Evolutionary conservation across 2,113 vertebrate species (phyloP), one percentile per base, ranked within the genome.

Genomic region (Urocynchramus pylzowi): DNA sequence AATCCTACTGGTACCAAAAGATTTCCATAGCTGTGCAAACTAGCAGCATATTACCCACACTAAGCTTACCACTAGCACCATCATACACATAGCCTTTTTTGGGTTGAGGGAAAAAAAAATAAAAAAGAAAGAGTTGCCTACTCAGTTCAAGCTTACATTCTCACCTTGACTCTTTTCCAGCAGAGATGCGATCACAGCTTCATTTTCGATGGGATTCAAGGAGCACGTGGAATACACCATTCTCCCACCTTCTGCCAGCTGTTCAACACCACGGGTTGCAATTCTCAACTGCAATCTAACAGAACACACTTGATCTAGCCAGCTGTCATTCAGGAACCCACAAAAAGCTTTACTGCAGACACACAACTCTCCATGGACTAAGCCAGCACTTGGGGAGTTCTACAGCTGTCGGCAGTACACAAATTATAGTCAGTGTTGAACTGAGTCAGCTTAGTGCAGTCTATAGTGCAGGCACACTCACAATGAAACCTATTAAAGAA

Each of bases 201-300:
- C 99, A n/a, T 99, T 99, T 95, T 99, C 99, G 0, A 99, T 85
- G 26, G 99, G 99, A 97, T 99, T 99, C 90, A 99, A 97, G 0
- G 99, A 99, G 64, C 99, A 99, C 0, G 99, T 99, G 53, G 99
- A 99, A 88, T 99, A 99, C 7, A 99, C 99, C 99, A 99, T 99
- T 89, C 99, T 98, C 11, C 99, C 99, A 0, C 99, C 99, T 60
- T 99, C 99, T 4, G 99, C 98, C 96, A 99, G 98, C 98, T 99
- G 99, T 63, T 99, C 99, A 2, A 99, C 98, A 2, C 99, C 99
- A 22, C 99, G 99, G 11, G 99, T 99, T 4, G 98, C 99, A 28
- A 99, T 99, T 61, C 99, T 98, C 91, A 99, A 89, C 98, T 99
- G 99, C 61, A 99, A 98, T 61, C 99, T 99, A 93, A 95, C 53